A percentile compares a stretch with the other conserved stretches of the same genome.
Evolutionary conservation across 1,140 invertebrate species (phyloP).

Genomic region (Drosophila funebris): DNA sequence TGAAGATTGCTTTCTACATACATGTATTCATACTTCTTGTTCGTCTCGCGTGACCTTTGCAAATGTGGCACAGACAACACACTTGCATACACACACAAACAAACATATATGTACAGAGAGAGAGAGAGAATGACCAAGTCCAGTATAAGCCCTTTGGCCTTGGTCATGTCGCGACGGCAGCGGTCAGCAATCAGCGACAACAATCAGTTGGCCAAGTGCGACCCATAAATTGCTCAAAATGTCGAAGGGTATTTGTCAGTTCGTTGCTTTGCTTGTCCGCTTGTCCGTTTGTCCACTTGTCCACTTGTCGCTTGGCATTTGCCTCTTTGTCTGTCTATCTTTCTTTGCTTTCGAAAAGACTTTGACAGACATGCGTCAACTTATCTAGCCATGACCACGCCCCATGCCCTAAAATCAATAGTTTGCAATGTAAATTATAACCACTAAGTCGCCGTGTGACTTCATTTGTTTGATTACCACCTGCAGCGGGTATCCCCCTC

Average conservation of each 20-base stretch:
- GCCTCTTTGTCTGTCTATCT: conserved; percentile 27
- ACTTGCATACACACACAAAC: neutral
- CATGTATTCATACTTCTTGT: neutral
- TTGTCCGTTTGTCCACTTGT: conserved; percentile 27
- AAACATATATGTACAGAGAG: conserved; percentile 10
- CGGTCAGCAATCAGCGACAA: conserved; percentile 64
- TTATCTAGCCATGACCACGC: conserved; percentile 37
- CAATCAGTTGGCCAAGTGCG: conserved; percentile 73
- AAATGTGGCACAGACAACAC: conserved; percentile 57
- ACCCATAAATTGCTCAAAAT: conserved; percentile 75
- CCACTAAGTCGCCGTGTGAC: conserved; percentile 58
- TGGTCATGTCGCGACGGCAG: conserved; percentile 47
- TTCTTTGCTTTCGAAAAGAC: conserved; percentile 29
- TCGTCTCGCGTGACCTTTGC: conserved; percentile 60
- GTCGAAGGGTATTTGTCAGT: conserved; percentile 80
- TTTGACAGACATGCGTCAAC: conserved; percentile 79
- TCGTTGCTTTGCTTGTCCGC: conserved; percentile 54
- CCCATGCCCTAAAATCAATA: conserved; percentile 65
- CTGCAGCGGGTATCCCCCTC: neutral
- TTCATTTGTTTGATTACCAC: conserved; percentile 61
- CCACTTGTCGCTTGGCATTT: conserved; percentile 26
- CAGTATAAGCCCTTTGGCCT: conserved; percentile 70
- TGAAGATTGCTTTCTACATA: conserved; percentile 17
- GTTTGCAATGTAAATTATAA: conserved; percentile 78
- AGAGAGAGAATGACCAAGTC: conserved; percentile 8